Percentiles rank a stretch among this genome's conserved stretches.
Evolutionary conservation across 2,888 invertebrate species (phyloP).

Genomic region (Entomobrya multifasciata): DNA sequence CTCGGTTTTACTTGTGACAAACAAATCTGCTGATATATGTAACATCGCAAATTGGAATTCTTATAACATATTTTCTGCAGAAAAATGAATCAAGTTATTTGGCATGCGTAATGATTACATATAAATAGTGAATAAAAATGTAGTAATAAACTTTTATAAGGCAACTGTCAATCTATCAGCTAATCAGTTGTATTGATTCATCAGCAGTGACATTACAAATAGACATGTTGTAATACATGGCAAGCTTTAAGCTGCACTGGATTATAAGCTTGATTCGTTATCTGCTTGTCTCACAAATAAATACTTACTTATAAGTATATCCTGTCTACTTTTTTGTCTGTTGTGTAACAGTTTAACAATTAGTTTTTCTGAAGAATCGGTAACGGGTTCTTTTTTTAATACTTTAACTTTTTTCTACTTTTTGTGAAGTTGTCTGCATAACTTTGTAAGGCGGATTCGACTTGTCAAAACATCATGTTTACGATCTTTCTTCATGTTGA

Average conservation of each 20-base stretch:
- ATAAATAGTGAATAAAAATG: too few species aligned
- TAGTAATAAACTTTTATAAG: too few species aligned
- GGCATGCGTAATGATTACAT: too few species aligned
- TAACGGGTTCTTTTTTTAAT: background rate
- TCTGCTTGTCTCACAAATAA: background rate
- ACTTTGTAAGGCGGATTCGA: slow-evolving; percentile 54
- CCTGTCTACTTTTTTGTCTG: too few species aligned
- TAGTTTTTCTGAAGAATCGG: background rate
- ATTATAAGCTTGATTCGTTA: slow-evolving; percentile 54
- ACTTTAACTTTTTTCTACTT: background rate
- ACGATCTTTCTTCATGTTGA: slow-evolving; percentile 5
- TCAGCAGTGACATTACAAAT: slow-evolving; percentile 49
- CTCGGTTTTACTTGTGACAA: slow-evolving; percentile 28
- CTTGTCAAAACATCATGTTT: slow-evolving; percentile 57
- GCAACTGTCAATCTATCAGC: too few species aligned
- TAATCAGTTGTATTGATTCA: background rate
- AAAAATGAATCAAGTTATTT: too few species aligned
- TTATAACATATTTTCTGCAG: too few species aligned
- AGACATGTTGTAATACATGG: slow-evolving; percentile 46
- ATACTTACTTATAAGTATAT: background rate
- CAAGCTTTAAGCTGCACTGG: slow-evolving; percentile 49
- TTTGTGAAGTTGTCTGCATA: slow-evolving; percentile 46
- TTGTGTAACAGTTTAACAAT: too few species aligned
- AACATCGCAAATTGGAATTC: too few species aligned
- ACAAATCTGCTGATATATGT: slow-evolving; percentile 23